These are phyloP conservation scores for Megamerina dolium DNA, from an alignment of 2,888 invertebrate genomes.

Conservation along the genomic window DNA sequence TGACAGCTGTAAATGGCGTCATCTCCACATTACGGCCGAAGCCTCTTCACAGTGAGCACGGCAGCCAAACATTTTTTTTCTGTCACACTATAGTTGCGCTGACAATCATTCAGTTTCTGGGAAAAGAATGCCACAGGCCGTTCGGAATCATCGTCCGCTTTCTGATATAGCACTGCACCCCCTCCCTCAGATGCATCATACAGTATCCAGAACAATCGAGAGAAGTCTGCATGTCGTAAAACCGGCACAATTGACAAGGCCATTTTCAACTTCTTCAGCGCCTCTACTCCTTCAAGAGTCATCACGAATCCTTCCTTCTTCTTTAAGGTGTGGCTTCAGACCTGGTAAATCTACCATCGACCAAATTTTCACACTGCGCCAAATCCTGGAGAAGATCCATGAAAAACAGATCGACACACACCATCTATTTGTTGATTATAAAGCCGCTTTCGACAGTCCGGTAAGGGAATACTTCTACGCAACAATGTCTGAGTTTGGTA, in stretches of 20 bases:
- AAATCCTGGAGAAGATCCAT: no score
- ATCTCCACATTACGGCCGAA: constrained; percentile 20
- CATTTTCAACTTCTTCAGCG: background rate
- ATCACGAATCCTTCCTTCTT: no score
- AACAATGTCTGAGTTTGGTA: no score
- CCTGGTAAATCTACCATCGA: no score
- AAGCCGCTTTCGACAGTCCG: no score
- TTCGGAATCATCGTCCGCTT: background rate
- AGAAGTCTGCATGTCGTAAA: background rate
- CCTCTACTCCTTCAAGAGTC: background rate
- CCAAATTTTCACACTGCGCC: no score
- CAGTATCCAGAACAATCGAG: background rate
- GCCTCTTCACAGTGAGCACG: constrained; percentile 8
- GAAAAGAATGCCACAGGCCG: constrained; percentile 1
- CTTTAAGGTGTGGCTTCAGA: no score
- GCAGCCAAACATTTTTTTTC: no score
- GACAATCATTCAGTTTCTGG: constrained; percentile 25
- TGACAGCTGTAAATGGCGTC: constrained; percentile 19
- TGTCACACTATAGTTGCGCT: no score
- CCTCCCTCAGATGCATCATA: background rate
- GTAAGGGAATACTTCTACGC: no score
- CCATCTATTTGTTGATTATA: no score
- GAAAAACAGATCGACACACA: no score
- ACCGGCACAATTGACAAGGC: background rate
- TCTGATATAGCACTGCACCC: background rate